A percentile compares a stretch with the other conserved stretches of the same genome.
Evolutionary conservation across 2,113 vertebrate species (phyloP).

Genomic region (Chionomys nivalis): DNA sequence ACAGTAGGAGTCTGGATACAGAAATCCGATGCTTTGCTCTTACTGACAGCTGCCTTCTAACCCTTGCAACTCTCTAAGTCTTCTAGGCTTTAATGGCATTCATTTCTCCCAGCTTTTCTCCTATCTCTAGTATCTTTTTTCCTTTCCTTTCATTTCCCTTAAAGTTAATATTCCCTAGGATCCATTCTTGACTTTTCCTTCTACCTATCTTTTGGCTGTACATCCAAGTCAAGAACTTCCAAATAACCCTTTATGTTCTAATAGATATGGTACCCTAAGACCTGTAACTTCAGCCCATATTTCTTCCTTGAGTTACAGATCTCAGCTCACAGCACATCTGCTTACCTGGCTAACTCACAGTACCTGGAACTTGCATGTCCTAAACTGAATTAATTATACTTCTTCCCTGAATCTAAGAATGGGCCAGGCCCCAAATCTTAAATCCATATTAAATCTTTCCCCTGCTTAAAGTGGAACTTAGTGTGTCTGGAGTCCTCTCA

Average conservation of each 20-base stretch:
- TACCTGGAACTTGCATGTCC: conserved; percentile 26
- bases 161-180: neutral
- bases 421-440: conserved; percentile 10
- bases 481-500: neutral
- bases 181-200: neutral
- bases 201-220: neutral
- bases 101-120: neutral
- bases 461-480: neutral
- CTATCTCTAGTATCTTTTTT: neutral
- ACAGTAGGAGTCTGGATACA: neutral
- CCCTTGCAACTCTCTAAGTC: neutral
- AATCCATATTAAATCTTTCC: neutral
- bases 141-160: neutral
- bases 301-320: neutral
- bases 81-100: neutral
- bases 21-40: neutral
- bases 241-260: neutral
- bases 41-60: neutral
- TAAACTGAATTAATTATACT: conserved; percentile 16
- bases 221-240: conserved; percentile 11
- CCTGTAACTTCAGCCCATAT: neutral
- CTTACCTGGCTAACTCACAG: neutral
- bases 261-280: neutral
- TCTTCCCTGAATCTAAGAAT: neutral
- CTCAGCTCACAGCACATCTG: neutral